These are phyloP conservation scores for Leucophenga montana DNA, from an alignment of 2,888 invertebrate genomes.

Conservation along the genomic window DNA sequence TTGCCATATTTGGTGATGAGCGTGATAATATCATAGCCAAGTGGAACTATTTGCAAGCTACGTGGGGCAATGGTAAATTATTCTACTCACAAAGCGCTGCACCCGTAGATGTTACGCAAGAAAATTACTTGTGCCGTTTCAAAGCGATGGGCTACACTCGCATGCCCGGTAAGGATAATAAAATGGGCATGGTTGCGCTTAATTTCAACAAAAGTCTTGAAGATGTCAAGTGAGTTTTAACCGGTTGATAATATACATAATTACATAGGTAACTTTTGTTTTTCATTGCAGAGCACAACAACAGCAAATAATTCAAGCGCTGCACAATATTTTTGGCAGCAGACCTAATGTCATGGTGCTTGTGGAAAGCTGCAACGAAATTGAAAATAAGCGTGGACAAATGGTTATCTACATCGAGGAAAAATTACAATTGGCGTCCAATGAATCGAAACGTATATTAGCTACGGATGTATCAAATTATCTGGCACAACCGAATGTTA, in stretches of 20 bases:
- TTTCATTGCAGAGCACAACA: conserved; percentile 77
- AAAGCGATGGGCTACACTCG: conserved; percentile 95
- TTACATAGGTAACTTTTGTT: not conserved
- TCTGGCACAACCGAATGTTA: conserved; percentile 81
- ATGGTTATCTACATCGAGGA: conserved; percentile 84
- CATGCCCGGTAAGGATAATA: conserved; percentile 89
- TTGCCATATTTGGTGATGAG: conserved; percentile 93
- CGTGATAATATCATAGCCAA: conserved; percentile 93
- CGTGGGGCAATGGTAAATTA: conserved; percentile 78
- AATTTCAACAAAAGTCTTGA: conserved; percentile 86
- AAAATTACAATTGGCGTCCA: conserved; percentile 77
- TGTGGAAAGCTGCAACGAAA: conserved; percentile 84
- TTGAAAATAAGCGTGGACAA: conserved; percentile 86
- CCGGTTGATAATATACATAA: not conserved
- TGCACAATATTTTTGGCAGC: conserved; percentile 84
- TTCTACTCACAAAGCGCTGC: conserved; percentile 83
- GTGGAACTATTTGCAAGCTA: conserved; percentile 93
- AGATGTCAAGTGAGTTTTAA: conserved; percentile 80
- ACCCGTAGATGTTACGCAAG: conserved; percentile 87
- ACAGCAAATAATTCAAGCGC: conserved; percentile 79
- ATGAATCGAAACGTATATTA: conserved; percentile 80
- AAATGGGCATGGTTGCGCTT: conserved; percentile 91
- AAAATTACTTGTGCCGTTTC: conserved; percentile 93
- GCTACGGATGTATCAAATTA: conserved; percentile 82
- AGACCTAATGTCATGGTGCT: conserved; percentile 87